Evolutionary conservation across 2,888 invertebrate genomes (phyloP).

Genomic region (Caenorhabditis sp.): DNA sequence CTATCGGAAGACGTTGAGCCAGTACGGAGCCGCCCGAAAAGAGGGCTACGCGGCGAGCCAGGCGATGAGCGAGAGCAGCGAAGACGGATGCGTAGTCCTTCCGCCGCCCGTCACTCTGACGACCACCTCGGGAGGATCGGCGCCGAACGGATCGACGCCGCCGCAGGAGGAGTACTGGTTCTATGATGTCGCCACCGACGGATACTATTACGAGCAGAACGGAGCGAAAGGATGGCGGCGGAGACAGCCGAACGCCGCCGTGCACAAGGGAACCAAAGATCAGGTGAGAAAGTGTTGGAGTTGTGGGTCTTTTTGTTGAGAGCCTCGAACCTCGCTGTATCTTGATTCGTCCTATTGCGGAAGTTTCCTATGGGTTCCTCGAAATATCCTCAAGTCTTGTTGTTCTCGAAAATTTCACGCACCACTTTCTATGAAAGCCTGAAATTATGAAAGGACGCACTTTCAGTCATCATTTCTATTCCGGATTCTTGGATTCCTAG

Average conservation of each 20-base stretch:
- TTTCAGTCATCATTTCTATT: too few relatives aligned
- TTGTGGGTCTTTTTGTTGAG: too few relatives aligned
- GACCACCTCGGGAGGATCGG: not conserved
- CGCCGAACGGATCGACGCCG: not conserved
- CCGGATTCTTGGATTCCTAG: too few relatives aligned
- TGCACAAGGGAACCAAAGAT: slow-evolving; percentile 58
- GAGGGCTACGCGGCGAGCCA: slow-evolving; percentile 34
- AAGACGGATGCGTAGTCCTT: slow-evolving; percentile 25
- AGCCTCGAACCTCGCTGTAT: too few relatives aligned
- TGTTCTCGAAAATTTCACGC: too few relatives aligned
- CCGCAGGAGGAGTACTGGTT: slow-evolving; percentile 57
- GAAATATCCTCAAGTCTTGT: too few relatives aligned
- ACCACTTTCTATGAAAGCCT: too few relatives aligned
- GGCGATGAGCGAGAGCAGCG: slow-evolving; percentile 50
- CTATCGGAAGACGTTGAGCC: slow-evolving; percentile 33
- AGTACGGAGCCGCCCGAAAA: slow-evolving; percentile 28
- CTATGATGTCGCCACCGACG: slow-evolving; percentile 77
- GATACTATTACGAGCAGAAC: slow-evolving; percentile 78
- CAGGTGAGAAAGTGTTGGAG: slow-evolving; percentile 51
- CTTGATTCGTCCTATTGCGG: too few relatives aligned
- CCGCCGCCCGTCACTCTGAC: not conserved
- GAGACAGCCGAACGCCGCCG: slow-evolving; percentile 63
- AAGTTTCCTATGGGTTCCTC: too few relatives aligned
- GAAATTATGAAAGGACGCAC: not conserved
- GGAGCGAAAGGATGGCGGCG: slow-evolving; percentile 74